Evolutionary conservation across 2,113 vertebrate genomes (phyloP).

Genomic region (Ammospiza nelsoni): DNA sequence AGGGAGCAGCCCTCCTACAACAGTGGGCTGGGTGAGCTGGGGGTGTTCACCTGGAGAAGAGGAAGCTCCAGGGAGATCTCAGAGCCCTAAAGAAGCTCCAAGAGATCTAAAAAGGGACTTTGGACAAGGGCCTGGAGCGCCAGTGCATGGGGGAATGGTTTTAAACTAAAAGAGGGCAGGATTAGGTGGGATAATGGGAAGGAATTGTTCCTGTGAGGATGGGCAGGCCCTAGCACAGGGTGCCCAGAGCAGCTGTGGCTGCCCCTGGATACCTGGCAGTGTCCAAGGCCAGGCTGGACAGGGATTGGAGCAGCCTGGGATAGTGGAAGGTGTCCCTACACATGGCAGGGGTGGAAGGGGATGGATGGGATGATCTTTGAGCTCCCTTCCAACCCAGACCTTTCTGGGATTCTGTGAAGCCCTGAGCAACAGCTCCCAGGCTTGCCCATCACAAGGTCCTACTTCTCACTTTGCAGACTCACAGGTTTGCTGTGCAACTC

Average conservation of each 20-base stretch:
- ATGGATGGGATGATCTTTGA: not conserved
- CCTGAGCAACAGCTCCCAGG: not conserved
- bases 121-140: not conserved
- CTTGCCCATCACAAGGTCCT: not conserved
- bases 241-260: not conserved
- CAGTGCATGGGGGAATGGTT: not conserved
- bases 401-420: not conserved
- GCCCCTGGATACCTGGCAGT: not conserved
- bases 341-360: not conserved
- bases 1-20: not conserved
- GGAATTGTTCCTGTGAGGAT: not conserved
- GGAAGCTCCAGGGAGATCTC: not conserved
- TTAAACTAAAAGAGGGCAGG: not conserved
- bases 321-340: not conserved
- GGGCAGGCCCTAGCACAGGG: not conserved
- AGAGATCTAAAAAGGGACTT: not conserved
- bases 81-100: not conserved
- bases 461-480: not conserved
- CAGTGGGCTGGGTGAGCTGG: not conserved
- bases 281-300: accelerated
- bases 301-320: accelerated
- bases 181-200: not conserved
- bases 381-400: not conserved
- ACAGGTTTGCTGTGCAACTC: not conserved
- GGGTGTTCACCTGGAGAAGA: not conserved